Conservation (phyloP, 2,113 vertebrate genomes). For the Taurulus bubalis region DNA sequence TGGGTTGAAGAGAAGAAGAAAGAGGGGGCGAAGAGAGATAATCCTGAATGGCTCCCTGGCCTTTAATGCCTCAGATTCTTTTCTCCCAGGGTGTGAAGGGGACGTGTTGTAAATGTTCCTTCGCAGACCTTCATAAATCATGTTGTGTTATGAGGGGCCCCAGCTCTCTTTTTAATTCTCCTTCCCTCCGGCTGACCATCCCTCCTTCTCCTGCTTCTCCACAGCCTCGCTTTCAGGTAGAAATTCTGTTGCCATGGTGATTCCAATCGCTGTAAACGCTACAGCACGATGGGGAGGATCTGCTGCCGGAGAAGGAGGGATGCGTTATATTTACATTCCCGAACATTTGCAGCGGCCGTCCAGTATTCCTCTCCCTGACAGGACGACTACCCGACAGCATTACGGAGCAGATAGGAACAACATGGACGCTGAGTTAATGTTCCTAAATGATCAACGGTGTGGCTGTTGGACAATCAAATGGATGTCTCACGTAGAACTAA, state of each 20-base stretch:
- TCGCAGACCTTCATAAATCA: slow-evolving; percentile 55
- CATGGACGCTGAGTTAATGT: not conserved
- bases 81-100: slow-evolving; percentile 23
- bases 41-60: not conserved
- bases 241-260: slow-evolving; percentile 74
- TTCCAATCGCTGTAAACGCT: slow-evolving; percentile 46
- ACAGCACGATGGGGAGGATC: slow-evolving; percentile 23
- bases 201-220: slow-evolving; percentile 20
- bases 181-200: not conserved
- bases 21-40: not conserved
- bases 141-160: slow-evolving; percentile 29
- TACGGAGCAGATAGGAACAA: not conserved
- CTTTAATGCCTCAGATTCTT: slow-evolving; percentile 15
- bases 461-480: not conserved
- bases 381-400: not conserved
- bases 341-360: not conserved
- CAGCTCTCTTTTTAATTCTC: not conserved
- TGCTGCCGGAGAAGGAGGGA: slow-evolving; percentile 6
- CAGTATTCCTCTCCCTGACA: slow-evolving; percentile 7
- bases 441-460: not conserved
- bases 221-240: slow-evolving; percentile 52
- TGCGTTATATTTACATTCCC: slow-evolving; percentile 56
- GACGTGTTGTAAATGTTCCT: slow-evolving; percentile 22
- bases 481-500: not conserved
- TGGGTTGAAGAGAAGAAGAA: not conserved